A percentile compares a stretch with the other conserved stretches of the same genome.
Conservation (phyloP, 2,888 invertebrate genomes). For the Schizaphis graminum region DNA sequence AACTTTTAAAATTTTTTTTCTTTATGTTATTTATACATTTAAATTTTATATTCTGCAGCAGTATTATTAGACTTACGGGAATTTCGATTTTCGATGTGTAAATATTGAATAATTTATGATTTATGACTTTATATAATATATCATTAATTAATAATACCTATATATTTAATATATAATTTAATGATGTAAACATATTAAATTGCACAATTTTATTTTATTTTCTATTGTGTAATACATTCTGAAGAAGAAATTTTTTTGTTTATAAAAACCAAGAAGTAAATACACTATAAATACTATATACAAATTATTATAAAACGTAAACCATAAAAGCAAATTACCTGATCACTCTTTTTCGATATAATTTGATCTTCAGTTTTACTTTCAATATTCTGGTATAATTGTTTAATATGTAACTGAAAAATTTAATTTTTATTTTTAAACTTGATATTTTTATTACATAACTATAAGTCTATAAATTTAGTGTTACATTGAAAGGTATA, state of each 20-base stretch:
- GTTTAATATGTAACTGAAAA: constrained; percentile 52
- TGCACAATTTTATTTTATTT: no score
- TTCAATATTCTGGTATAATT: constrained; percentile 40
- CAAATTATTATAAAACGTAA: not conserved
- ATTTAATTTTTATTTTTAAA: not conserved
- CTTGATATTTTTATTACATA: not conserved
- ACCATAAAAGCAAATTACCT: not conserved
- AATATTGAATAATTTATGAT: no score
- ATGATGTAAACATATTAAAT: no score
- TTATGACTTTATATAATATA: no score
- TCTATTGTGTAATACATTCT: no score
- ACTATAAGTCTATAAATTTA: not conserved
- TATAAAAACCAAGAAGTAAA: not conserved
- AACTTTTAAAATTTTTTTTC: no score
- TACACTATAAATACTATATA: not conserved
- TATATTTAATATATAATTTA: no score
- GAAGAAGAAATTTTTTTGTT: not conserved
- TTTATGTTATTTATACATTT: no score
- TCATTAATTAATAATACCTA: no score
- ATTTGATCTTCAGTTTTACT: not conserved
- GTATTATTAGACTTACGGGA: no score
- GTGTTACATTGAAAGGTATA: not conserved
- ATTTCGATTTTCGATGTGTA: no score
- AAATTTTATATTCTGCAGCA: no score
- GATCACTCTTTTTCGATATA: not conserved